Evolutionary conservation across 2,888 invertebrate genomes (phyloP).

Genomic region (Mythimna vitellina): DNA sequence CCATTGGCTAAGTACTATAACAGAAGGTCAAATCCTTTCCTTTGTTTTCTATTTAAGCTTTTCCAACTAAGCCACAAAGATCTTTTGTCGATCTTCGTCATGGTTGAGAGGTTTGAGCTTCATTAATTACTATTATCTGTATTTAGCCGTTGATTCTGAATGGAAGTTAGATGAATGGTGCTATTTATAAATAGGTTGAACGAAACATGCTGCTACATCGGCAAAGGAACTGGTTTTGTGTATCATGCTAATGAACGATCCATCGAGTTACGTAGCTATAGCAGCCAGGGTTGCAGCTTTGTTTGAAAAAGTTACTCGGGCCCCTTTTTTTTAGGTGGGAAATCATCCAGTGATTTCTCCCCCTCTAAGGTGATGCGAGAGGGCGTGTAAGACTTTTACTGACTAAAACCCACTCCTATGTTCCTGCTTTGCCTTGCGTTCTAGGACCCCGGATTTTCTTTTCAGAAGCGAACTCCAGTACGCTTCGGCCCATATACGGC

Average conservation of each 20-base stretch:
- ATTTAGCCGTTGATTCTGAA: conserved; percentile 33
- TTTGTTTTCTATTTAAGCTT: conserved; percentile 23
- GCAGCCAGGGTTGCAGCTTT: too few relatives aligned
- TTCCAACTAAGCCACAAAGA: conserved; percentile 12
- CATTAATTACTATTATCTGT: conserved; percentile 50
- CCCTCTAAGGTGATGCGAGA: too few relatives aligned
- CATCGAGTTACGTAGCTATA: background rate
- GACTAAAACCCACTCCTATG: too few relatives aligned
- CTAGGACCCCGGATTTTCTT: too few relatives aligned
- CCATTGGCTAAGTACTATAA: background rate
- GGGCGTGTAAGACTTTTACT: too few relatives aligned
- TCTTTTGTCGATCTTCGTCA: conserved; percentile 34
- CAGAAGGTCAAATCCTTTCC: conserved; percentile 30
- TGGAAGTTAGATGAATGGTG: conserved; percentile 26
- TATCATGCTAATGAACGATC: conserved; percentile 42
- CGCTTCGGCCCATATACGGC: too few relatives aligned
- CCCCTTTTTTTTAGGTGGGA: too few relatives aligned
- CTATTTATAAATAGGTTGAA: conserved; percentile 14
- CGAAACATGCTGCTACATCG: background rate
- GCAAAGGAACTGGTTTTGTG: conserved; percentile 28
- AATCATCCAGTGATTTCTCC: too few relatives aligned
- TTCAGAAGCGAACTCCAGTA: too few relatives aligned
- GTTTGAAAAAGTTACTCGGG: too few relatives aligned
- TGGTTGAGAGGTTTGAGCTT: conserved; percentile 10
- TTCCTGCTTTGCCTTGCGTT: too few relatives aligned